Evolutionary conservation across 2,113 vertebrate species (phyloP).

Genomic region (Meriones unguiculatus): DNA sequence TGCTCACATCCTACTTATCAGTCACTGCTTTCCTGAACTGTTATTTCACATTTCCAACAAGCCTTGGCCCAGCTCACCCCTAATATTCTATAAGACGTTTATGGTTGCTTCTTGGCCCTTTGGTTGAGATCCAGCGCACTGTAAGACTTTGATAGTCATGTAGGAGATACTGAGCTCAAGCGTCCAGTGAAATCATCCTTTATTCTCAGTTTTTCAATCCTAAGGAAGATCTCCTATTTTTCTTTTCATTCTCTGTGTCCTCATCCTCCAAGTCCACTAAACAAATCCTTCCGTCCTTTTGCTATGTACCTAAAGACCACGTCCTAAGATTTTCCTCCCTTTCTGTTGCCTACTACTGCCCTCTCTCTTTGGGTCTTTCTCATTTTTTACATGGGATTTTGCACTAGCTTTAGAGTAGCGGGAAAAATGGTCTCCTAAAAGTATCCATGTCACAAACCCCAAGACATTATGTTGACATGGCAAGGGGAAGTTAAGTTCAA

Average conservation of each 20-base stretch:
- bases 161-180: conserved; percentile 2
- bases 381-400: background rate
- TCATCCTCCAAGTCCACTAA: background rate
- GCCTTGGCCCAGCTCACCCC: background rate
- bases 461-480: background rate
- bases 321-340: background rate
- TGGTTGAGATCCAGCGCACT: background rate
- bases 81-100: conserved; percentile 22
- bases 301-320: background rate
- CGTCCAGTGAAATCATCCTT: background rate
- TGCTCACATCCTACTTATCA: background rate
- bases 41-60: conserved; percentile 1
- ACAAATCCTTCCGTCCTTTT: background rate
- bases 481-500: background rate
- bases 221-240: background rate
- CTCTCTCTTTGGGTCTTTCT: background rate
- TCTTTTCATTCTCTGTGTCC: background rate
- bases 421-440: background rate
- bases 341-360: background rate
- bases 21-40: background rate
- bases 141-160: background rate
- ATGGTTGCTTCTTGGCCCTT: background rate
- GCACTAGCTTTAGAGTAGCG: background rate
- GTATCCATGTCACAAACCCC: background rate
- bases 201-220: background rate